phyloP scores from a whole-genome alignment of 2,888 invertebrate species.

The Sphaerophoria taeniata region DNA sequence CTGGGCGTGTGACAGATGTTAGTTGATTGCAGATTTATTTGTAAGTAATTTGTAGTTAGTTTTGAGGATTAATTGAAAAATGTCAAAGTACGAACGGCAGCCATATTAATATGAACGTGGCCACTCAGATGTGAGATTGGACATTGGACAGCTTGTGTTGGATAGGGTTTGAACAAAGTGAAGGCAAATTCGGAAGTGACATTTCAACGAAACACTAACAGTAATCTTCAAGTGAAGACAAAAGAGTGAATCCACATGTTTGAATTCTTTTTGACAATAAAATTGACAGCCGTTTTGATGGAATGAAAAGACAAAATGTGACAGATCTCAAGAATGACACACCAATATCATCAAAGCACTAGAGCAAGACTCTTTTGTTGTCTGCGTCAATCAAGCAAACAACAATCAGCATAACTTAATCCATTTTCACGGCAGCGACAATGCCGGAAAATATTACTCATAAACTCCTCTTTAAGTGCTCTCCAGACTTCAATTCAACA shows the following conservation, averaged over 20 bases:
- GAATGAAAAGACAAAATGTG: too few species aligned
- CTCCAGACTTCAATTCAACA: not conserved
- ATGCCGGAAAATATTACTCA: conserved; percentile 67
- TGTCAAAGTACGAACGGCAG: not conserved
- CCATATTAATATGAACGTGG: not conserved
- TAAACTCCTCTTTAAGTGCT: conserved; percentile 28
- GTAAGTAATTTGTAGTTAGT: not conserved
- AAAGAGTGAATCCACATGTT: too few species aligned
- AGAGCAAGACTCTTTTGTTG: conserved; percentile 20
- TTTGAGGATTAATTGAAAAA: not conserved
- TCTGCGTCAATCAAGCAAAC: conserved; percentile 5
- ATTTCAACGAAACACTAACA: too few species aligned
- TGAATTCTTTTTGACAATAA: too few species aligned
- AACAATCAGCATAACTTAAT: conserved; percentile 27
- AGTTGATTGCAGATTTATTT: not conserved
- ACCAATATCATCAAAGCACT: conserved; percentile 35
- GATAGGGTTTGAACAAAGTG: not conserved
- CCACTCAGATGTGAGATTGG: not conserved
- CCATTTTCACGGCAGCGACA: conserved; percentile 34
- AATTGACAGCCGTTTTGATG: too few species aligned
- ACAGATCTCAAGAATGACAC: too few species aligned
- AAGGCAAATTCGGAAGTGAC: too few species aligned
- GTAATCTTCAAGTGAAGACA: too few species aligned
- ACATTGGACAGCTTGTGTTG: not conserved
- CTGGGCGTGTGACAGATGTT: conserved; percentile 8